A percentile compares a stretch with the other conserved stretches of the same genome.
phyloP scores from a whole-genome alignment of 2,797 vertebrate genomes.

The Lindbergichthys nudifrons region DNA sequence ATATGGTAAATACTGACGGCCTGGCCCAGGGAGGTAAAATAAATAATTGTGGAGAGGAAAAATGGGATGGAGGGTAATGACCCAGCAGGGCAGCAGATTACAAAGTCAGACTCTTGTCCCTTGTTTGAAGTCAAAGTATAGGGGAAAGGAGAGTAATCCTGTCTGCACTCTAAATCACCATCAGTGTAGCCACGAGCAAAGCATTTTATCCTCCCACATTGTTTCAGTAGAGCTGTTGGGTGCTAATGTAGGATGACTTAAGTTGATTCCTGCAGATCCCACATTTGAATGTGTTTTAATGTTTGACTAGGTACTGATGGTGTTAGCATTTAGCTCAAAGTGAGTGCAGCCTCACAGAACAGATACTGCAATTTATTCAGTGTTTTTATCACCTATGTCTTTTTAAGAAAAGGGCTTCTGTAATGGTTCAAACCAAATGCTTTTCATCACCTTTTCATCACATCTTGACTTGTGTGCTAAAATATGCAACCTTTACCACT shows the following conservation, averaged over 20 bases:
- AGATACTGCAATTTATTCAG: too few relatives aligned
- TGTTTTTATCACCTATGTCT: background rate
- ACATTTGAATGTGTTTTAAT: conserved; percentile 10
- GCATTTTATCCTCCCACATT: conserved; percentile 19
- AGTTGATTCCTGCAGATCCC: conserved; percentile 6
- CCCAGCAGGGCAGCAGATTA: conserved; percentile 56
- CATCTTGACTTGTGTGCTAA: background rate
- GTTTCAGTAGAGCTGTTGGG: conserved; percentile 15
- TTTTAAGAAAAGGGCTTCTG: too few relatives aligned
- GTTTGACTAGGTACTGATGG: background rate
- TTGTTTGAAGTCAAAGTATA: conserved; percentile 27
- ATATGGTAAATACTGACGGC: conserved; percentile 76
- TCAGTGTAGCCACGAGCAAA: conserved; percentile 48
- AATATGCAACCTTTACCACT: background rate
- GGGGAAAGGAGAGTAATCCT: conserved; percentile 23
- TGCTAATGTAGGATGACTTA: background rate
- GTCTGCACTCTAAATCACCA: conserved; percentile 27
- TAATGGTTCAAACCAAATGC: too few relatives aligned
- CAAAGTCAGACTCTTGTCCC: conserved; percentile 48
- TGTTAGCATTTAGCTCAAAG: background rate
- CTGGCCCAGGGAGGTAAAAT: conserved; percentile 66
- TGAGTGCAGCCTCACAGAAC: too few relatives aligned
- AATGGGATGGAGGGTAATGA: conserved; percentile 49
- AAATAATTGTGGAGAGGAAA: conserved; percentile 63
- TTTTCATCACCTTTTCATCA: background rate